Base-by-base conservation (phyloP, 2,888 invertebrate genomes). In the Spatulosminthurus flaviceps region DNA sequence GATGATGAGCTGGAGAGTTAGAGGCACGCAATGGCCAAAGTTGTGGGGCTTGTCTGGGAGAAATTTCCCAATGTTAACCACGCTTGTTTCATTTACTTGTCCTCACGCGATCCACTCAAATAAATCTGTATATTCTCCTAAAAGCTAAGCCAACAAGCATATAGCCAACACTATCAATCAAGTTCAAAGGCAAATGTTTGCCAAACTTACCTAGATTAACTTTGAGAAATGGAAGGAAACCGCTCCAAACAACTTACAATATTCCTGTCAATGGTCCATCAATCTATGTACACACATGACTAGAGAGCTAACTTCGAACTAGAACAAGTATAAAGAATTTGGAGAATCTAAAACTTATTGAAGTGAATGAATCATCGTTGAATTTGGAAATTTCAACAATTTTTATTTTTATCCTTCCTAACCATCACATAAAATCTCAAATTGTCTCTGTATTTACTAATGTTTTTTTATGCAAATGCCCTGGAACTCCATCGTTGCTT, bases 51-150 rank as follows among this genome's bases (percentile, higher is more conserved):
- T 64, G 13, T 21, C 24, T 64, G 64, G 22, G 64, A 64, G 64
- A 21, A 21, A 24, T 24, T 24, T 64, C 24, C 64, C 19, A 24
- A 64, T 24, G 64, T 24, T 16, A 21, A 24, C n/a, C 24, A 19
- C 29, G n/a, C 34, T 72, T 73, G 60, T 60, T 73, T 73, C n/a
- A 73, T 61, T 60, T 61, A 28, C 61, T 61, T 73, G 61, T 73
- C 73, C 29, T 19, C 73, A 73, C 73, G 61, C 73, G 29, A 73
- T 43, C n/a, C 29, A 43, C 61, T 34, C 61, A 73, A 21, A 73
- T 73, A 73, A 73, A 73, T 73, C 73, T 73, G 34, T 43, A 73
- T 73, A 73, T 61, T 60, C n/a, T 60, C 26, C 26, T 73, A 60
- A 26, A 60, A 60, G 72, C 42, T 42, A 21, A 42, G 21, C 71